Conservation (phyloP, 2,797 vertebrate species). For the Epinephelus malabaricus region DNA sequence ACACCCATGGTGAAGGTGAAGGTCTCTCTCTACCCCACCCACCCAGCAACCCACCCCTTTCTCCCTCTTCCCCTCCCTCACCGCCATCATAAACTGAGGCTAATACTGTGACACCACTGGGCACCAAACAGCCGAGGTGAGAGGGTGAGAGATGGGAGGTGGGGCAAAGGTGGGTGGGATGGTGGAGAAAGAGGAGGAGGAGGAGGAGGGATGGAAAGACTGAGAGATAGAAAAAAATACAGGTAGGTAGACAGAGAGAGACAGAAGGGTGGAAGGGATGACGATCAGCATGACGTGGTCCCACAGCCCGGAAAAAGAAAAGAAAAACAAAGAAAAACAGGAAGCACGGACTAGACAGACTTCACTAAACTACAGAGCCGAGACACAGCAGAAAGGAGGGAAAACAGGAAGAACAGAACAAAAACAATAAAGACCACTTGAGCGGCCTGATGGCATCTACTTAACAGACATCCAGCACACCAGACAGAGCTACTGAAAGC, state of each 20-base stretch:
- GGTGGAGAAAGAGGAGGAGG: conserved; percentile 32
- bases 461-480: conserved; percentile 83
- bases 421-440: conserved; percentile 70
- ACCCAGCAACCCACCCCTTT: conserved; percentile 46
- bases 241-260: conserved; percentile 40
- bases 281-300: conserved; percentile 75
- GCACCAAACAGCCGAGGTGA: conserved; percentile 82
- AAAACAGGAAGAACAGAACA: conserved; percentile 86
- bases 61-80: conserved; percentile 70
- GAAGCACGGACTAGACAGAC: conserved; percentile 85
- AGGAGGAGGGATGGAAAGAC: conserved; percentile 51
- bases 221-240: conserved; percentile 54
- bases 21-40: conserved; percentile 66
- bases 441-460: conserved; percentile 79
- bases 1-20: conserved; percentile 68
- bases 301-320: conserved; percentile 70
- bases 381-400: conserved; percentile 88
- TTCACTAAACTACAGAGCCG: conserved; percentile 90
- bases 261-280: conserved; percentile 47
- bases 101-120: conserved; percentile 76
- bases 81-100: conserved; percentile 40
- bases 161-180: conserved; percentile 62
- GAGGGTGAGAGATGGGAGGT: conserved; percentile 68
- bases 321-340: conserved; percentile 69
- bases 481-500: conserved; percentile 84